Conservation (phyloP, 2,888 invertebrate species). For the Entomobrya multifasciata region DNA sequence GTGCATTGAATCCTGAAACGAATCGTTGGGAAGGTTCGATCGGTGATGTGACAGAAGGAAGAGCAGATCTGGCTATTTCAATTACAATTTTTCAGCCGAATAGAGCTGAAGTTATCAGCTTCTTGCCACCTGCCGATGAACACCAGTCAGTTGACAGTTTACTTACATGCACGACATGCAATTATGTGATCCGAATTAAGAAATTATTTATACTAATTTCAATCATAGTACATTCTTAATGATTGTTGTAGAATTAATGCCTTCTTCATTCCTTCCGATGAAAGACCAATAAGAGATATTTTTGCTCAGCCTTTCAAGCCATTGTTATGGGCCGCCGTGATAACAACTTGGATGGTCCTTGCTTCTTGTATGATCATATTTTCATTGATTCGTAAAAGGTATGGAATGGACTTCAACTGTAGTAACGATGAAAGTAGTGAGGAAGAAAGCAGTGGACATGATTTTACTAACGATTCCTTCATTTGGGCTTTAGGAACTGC, state of each 20-base stretch:
- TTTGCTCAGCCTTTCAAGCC: slow-evolving; percentile 76
- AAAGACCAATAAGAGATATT: slow-evolving; percentile 77
- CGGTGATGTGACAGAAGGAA: slow-evolving; percentile 59
- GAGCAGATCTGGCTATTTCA: slow-evolving; percentile 72
- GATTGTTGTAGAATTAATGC: slow-evolving; percentile 67
- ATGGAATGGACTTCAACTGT: slow-evolving; percentile 44
- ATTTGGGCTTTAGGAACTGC: slow-evolving; percentile 78
- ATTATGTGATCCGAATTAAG: neutral
- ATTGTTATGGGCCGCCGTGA: slow-evolving; percentile 76
- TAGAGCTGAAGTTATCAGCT: slow-evolving; percentile 64
- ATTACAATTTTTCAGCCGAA: slow-evolving; percentile 68
- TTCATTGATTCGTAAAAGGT: slow-evolving; percentile 70
- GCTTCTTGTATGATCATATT: slow-evolving; percentile 76
- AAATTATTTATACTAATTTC: neutral
- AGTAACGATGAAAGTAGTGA: neutral
- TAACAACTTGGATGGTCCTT: slow-evolving; percentile 76
- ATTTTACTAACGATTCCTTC: slow-evolving; percentile 77
- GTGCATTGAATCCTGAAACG: slow-evolving; percentile 10
- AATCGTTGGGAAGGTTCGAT: slow-evolving; percentile 73
- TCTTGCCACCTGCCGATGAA: slow-evolving; percentile 75
- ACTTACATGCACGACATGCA: too few relatives aligned
- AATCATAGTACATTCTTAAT: neutral
- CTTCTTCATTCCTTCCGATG: slow-evolving; percentile 73
- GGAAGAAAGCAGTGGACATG: slow-evolving; percentile 69
- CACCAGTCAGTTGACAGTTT: too few relatives aligned